Evolutionary conservation across 2,888 invertebrate genomes (phyloP), one percentile per base, ranked within the genome.

Genomic region (Deilephila elpenor): DNA sequence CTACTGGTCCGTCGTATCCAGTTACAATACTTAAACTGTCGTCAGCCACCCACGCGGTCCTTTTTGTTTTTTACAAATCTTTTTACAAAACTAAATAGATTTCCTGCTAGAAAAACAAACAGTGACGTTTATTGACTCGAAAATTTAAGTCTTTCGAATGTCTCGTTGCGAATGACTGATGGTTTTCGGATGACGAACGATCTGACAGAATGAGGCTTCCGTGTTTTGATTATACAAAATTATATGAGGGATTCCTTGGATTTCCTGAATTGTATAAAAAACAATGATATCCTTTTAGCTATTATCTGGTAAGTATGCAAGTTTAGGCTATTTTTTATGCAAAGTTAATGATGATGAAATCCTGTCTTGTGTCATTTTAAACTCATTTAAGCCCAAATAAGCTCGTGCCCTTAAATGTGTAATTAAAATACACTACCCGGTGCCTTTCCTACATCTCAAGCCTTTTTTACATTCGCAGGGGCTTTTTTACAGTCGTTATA

Each of bases 101-200:
- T 94, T 94, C 93, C 93, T 93, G 93, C 90, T 92, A 92, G 89
- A 94, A 94, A 93, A 93, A 94, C 94, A 93, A 94, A 94, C 89
- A 93, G 80, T 88, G 85, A 87, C 89, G 87, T 92, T 93, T 93
- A 94, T 94, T 90, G 92, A 92, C 88, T 92, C 86, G 85, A 83
- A 90, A 88, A 91, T 90, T 88, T 89, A 83, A 82, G 85, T 90
- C 90, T 87, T 56, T 85, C 86, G 83, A 86, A 88, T 86, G 87
- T 88, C 93, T 93, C 82, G 89, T 94, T 93, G 86, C 84, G 88
- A 88, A 89, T 94, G 94, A 94, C 82, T 93, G 93, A 94, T 94
- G 93, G 91, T 84, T 91, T 90, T 86, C 75, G 88, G 90, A 92
- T 93, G 93, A 93, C 90, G 90, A 81, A 85, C 86, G 86, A 88